Evolutionary conservation across 2,113 vertebrate species (phyloP).

Genomic region (Astur gentilis): DNA sequence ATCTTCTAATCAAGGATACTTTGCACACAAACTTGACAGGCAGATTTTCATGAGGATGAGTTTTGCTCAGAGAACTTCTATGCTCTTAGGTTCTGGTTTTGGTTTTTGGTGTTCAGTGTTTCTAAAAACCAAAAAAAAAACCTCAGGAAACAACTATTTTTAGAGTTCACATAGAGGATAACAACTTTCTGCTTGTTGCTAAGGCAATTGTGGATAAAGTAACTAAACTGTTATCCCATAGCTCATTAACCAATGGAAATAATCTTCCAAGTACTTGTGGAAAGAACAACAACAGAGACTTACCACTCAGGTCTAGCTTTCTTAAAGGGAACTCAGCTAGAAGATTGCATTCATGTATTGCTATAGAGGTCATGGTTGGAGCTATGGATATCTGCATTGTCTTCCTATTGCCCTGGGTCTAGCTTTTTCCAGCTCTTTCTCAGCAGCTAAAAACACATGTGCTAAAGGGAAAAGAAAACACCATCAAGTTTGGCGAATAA

Average conservation of each 20-base stretch:
- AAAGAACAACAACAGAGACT: background rate
- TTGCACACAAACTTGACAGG: background rate
- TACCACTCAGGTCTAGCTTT: background rate
- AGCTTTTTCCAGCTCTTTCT: background rate
- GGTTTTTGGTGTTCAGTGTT: background rate
- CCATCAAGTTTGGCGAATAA: background rate
- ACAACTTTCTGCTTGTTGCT: background rate
- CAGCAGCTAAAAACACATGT: background rate
- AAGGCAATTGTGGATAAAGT: background rate
- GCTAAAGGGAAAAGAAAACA: background rate
- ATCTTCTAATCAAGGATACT: background rate
- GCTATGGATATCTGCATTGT: background rate
- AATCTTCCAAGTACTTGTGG: background rate
- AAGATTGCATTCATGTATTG: background rate
- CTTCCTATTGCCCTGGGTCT: background rate
- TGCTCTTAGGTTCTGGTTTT: background rate
- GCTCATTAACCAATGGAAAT: background rate
- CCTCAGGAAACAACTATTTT: background rate
- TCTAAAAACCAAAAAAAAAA: no score
- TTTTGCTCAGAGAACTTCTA: background rate
- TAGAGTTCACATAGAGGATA: background rate
- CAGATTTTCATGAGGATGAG: background rate
- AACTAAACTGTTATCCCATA: background rate
- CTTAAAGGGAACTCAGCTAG: background rate
- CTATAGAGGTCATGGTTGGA: background rate